Conservation (phyloP, 2,113 vertebrate genomes). For the Pelecanus crispus region DNA sequence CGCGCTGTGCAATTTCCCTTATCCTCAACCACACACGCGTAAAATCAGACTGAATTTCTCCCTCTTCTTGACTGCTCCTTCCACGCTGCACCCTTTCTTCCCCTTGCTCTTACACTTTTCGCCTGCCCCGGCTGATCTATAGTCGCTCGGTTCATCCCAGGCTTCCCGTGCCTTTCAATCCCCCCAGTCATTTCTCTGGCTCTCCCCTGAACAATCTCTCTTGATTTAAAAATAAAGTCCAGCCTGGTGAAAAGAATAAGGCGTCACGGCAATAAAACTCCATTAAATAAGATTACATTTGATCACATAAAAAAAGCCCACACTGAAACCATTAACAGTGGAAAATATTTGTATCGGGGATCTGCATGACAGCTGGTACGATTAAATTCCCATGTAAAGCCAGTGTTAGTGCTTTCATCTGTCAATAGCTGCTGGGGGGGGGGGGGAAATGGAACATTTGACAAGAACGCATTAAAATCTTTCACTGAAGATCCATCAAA, state of each 20-base stretch:
- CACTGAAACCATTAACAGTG: not conserved
- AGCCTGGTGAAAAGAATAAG: not conserved
- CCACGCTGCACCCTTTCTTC: rapidly evolving
- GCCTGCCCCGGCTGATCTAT: not conserved
- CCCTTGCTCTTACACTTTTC: not conserved
- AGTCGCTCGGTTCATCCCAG: rapidly evolving
- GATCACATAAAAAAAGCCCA: not conserved
- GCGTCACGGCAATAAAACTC: not conserved
- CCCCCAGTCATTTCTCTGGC: not conserved
- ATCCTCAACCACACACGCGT: rapidly evolving
- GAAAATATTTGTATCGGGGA: not conserved
- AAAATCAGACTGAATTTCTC: not conserved
- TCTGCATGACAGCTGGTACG: not conserved
- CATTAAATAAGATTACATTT: constrained; percentile 9
- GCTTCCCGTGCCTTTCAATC: not conserved
- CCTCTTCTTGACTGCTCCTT: not conserved
- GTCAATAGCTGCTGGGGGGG: not conserved
- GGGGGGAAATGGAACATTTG: rapidly evolving
- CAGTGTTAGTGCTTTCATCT: not conserved
- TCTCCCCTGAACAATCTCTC: not conserved
- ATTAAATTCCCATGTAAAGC: not conserved
- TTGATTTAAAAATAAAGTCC: not conserved
- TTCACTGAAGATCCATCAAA: not conserved
- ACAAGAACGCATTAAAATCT: not conserved
- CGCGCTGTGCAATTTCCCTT: too few relatives aligned